phyloP scores from a whole-genome alignment of 2,113 vertebrate genomes.

The Lates calcarifer region DNA sequence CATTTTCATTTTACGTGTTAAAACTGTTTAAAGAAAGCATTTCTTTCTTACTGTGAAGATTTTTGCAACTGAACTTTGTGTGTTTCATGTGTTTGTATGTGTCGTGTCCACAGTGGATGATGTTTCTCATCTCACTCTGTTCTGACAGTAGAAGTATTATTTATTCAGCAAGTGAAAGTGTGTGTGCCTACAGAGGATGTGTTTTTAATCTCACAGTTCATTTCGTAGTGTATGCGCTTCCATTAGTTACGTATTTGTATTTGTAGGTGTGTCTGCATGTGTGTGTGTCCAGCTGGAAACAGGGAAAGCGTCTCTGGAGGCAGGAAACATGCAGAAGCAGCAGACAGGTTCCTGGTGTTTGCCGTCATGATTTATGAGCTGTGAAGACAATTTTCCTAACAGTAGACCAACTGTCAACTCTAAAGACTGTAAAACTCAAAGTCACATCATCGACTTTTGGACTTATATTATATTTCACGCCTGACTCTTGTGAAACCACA shows the following conservation, averaged over 20 bases:
- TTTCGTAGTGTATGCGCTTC: not conserved
- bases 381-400: constrained; percentile 8
- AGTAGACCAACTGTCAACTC: not conserved
- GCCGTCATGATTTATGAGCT: constrained; percentile 39
- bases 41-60: no score
- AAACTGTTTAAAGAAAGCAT: no score
- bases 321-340: constrained; percentile 67
- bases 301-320: constrained; percentile 51
- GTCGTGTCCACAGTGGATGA: no score
- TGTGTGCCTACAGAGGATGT: not conserved
- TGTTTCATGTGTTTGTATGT: not conserved
- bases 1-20: no score
- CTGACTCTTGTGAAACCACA: no score
- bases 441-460: not conserved
- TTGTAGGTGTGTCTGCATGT: not conserved
- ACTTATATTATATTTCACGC: no score
- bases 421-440: not conserved
- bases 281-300: constrained; percentile 41
- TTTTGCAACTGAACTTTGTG: not conserved
- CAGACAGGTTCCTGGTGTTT: constrained; percentile 28
- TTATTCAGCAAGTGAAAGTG: no score
- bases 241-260: constrained; percentile 14
- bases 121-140: not conserved
- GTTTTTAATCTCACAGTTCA: not conserved
- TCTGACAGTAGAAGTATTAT: no score